Base-by-base conservation (phyloP, 2,888 invertebrate species). In the Electrophaes corylata region DNA sequence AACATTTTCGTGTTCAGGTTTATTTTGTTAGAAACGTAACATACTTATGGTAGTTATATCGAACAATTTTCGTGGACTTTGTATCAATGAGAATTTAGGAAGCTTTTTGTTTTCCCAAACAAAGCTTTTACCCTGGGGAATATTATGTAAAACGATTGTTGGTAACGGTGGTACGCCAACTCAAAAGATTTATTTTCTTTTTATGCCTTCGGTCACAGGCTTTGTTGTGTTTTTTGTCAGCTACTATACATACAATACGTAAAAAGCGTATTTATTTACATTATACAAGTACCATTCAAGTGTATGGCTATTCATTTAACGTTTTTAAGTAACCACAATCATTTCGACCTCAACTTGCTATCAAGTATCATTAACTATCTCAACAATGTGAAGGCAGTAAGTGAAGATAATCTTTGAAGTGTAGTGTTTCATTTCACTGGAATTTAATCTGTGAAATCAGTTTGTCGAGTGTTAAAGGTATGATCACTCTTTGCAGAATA, bases 401-500 rank as follows among this genome's bases (percentile, higher is more conserved):
- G 20, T 23, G n/a, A 20, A 41, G 16, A 23, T 26, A 23, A n/a
- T 26, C 43, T 43, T 14, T 43, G 6, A 0, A 31, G 20, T 55
- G 11, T 48, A 48, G 26, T 48, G 18, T 44, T 33, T 45, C 16
- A 31, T 39, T 56, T 57, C 54, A 64, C 57, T 43, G 46, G 41
- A 62, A 65, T 66, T 67, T 69, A 66, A 65, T 65, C 57, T 67
- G 69, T 71, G 72, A 73, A 80, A 81, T 79, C 76, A 76, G 73
- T 76, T 76, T 70, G 69, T 67, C 69, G 71, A 78, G 71, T 77
- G 78, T 76, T 78, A 74, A 78, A 81, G 75, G 74, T 78, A 83
- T 81, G 84, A 86, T 88, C 84, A 83, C 80, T 85, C 83, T 83
- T 86, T 83, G 84, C 83, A 79, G 83, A 88, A 88, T 86, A 84